Conservation (phyloP, 2,888 invertebrate species). For the Toxonevra muliebris region DNA sequence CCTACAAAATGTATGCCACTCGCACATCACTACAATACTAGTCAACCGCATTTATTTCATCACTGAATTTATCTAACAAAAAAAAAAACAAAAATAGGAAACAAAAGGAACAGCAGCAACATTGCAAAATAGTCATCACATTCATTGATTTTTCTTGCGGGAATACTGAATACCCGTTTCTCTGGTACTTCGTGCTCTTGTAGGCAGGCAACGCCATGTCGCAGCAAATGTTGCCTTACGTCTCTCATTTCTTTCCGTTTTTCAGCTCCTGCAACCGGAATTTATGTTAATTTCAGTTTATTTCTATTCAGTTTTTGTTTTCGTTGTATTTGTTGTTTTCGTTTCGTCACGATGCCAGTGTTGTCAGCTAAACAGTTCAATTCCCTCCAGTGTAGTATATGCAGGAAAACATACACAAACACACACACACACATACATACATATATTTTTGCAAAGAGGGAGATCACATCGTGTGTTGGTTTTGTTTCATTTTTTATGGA, state of each 20-base stretch:
- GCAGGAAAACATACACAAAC: no score
- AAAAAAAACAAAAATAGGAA: not conserved
- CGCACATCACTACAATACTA: not conserved
- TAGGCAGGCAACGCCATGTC: slow-evolving; percentile 13
- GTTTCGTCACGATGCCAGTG: slow-evolving; percentile 4
- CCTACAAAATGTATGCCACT: not conserved
- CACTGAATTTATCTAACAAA: not conserved
- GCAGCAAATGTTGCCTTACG: not conserved
- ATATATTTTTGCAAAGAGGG: not conserved
- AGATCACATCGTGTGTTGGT: not conserved
- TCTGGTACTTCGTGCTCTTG: slow-evolving; percentile 20
- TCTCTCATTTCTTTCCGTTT: not conserved
- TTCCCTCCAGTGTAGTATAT: not conserved
- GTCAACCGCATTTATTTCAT: not conserved
- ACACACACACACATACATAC: no score
- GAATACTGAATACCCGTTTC: slow-evolving; percentile 20
- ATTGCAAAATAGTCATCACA: not conserved
- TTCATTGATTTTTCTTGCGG: slow-evolving; percentile 32
- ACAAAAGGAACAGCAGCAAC: not conserved
- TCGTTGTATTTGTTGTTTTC: no score
- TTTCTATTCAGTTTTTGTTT: not conserved
- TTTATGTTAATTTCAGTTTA: slow-evolving; percentile 17
- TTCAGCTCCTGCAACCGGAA: slow-evolving; percentile 17
- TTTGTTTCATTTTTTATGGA: not conserved
- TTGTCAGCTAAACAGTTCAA: slow-evolving; percentile 7